Evolutionary conservation across 1,140 invertebrate species (phyloP), one percentile per base, ranked within the genome.

Genomic region (Lerema accius): DNA sequence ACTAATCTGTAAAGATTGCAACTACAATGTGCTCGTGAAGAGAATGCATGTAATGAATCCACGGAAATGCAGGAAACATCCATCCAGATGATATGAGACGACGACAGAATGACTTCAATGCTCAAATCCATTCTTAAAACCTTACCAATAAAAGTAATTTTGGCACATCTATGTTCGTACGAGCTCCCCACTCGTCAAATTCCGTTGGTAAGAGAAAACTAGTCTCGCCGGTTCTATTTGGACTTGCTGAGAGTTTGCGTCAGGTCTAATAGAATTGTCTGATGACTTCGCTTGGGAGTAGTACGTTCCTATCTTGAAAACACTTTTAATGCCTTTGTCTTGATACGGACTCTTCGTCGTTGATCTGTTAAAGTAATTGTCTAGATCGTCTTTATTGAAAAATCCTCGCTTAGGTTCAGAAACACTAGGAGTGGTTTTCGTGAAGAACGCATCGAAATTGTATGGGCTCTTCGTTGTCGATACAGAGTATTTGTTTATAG

Each of bases 391-490:
- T 71, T 91, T 90, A 45, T 62, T 84, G 45, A 83, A 84, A 68
- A 86, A 91, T 2, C 88, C 86, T 26, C 73, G 64, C 73, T 82
- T 90, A 11, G 71, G 58, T 50, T 82, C 40, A 6, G 70, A 58
- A 39, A 79, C 35, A 71, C 72, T 4, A 64, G 76, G 62, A 4
- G 78, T 78, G 1, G 73, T 59, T 68, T 82, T 84, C n/a, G 82
- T 86, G 3, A 74, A 69, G 64, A 90, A 92, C 59, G 92, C 88
- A 72, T 92, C 84, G 68, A 92, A 92, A 68, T 92, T 89, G 73
- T 93, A 93, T 6, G 92, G 92, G 53, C 86, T 92, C 72, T 80
- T 91, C 9, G 91, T 92, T 16, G 91, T 86, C 3, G 86, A 84
- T 48, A 90, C 79, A 5, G 87, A 91, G 66, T 88, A 91, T 71